These are phyloP conservation scores for Notodonta ziczac DNA, from an alignment of 2,888 invertebrate species.

Conservation along the genomic window DNA sequence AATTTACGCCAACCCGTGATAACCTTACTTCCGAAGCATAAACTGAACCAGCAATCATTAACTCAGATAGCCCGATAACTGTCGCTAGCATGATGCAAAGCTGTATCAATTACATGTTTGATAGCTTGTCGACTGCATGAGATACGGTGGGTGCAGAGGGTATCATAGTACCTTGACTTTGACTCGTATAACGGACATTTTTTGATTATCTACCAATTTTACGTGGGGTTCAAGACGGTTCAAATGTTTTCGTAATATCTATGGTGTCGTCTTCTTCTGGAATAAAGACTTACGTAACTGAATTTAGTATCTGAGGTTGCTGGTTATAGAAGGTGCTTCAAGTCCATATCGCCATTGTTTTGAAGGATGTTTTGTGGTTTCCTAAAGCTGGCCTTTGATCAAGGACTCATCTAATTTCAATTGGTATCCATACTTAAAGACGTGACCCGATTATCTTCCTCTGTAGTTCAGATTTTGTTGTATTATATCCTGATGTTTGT, in stretches of 20 bases:
- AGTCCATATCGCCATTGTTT: not conserved
- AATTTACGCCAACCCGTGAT: constrained; percentile 47
- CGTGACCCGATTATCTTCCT: not conserved
- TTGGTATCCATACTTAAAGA: not conserved
- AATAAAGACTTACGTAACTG: not conserved
- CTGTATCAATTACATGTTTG: constrained; percentile 21
- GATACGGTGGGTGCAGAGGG: constrained; percentile 28
- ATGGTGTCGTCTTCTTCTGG: not conserved
- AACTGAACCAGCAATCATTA: constrained; percentile 28
- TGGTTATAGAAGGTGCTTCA: not conserved
- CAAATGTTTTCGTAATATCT: not conserved
- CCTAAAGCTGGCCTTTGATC: not conserved
- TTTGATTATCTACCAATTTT: not conserved
- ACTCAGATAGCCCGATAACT: constrained; percentile 24
- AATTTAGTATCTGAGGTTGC: not conserved
- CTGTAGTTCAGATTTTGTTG: not conserved
- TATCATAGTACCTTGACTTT: constrained; percentile 17
- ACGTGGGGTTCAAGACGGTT: not conserved
- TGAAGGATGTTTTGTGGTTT: not conserved
- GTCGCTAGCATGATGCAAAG: constrained; percentile 20
- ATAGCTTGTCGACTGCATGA: constrained; percentile 13
- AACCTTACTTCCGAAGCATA: constrained; percentile 48
- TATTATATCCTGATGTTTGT: not conserved
- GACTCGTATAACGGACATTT: constrained; percentile 6
- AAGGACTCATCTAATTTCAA: not conserved